Evolutionary conservation across 2,113 vertebrate genomes (phyloP).

Genomic region (Cavia aperea): DNA sequence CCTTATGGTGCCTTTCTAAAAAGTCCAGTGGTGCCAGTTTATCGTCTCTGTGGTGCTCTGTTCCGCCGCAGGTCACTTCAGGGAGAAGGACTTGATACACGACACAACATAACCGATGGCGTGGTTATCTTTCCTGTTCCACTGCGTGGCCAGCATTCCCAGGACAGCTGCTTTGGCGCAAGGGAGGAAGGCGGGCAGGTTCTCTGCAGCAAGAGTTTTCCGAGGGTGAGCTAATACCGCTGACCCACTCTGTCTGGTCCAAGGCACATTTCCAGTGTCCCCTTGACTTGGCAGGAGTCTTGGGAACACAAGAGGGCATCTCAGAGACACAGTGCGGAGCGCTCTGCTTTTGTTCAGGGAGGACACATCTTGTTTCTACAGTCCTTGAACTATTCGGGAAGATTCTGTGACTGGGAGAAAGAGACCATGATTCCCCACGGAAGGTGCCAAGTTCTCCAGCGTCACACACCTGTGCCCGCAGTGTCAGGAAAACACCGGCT

Average conservation of each 20-base stretch:
- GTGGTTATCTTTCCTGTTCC: background rate
- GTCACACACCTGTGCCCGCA: conserved; percentile 85
- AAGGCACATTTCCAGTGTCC: background rate
- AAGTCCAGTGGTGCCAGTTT: background rate
- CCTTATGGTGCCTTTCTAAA: background rate
- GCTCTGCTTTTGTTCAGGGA: background rate
- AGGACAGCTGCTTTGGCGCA: background rate
- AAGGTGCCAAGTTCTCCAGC: conserved; percentile 85
- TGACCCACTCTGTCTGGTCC: background rate
- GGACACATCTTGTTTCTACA: conserved; percentile 73
- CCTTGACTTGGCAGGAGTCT: background rate
- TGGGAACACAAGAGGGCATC: background rate
- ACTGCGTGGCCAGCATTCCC: background rate
- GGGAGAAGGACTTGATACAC: background rate
- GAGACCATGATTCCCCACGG: conserved; percentile 85
- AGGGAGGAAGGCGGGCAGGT: background rate
- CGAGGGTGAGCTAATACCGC: too few species aligned
- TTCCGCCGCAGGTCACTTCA: background rate
- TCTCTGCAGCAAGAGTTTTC: background rate
- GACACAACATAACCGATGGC: background rate
- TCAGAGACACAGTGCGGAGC: background rate
- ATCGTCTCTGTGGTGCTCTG: background rate
- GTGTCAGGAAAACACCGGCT: conserved; percentile 82
- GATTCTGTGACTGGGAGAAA: conserved; percentile 87
- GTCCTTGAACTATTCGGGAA: conserved; percentile 86